Evolutionary conservation across 1,140 invertebrate species (phyloP).

Genomic region (Neodiprion pinetum): DNA sequence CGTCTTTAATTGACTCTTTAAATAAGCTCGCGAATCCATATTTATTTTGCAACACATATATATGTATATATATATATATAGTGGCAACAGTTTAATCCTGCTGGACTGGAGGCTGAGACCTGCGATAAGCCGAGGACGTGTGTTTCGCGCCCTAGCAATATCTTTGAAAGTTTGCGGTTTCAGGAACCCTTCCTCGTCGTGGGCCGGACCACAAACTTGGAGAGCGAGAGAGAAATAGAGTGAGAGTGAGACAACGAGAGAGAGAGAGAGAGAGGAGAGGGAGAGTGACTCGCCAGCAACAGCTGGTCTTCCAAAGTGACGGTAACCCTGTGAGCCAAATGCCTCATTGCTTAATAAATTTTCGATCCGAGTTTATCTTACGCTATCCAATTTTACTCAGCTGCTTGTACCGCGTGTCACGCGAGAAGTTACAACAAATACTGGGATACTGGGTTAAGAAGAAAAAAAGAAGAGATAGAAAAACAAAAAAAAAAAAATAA

Average conservation of each 20-base stretch:
- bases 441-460: not conserved
- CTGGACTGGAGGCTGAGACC: too few relatives aligned
- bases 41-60: too few relatives aligned
- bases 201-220: conserved; percentile 4
- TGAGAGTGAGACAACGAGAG: too few relatives aligned
- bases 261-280: too few relatives aligned
- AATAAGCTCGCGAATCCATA: too few relatives aligned
- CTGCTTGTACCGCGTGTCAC: not conserved
- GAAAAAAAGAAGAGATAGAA: not conserved
- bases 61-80: too few relatives aligned
- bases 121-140: too few relatives aligned
- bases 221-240: not conserved
- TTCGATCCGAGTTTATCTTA: not conserved
- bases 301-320: not conserved
- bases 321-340: not conserved
- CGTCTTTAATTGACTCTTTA: too few relatives aligned
- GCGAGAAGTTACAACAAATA: not conserved
- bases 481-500: not conserved
- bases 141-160: not conserved
- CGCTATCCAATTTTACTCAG: not conserved
- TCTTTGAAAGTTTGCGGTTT: not conserved
- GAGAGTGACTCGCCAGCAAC: not conserved
- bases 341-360: not conserved
- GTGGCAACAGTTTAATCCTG: too few relatives aligned
- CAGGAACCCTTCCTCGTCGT: not conserved